Evolutionary conservation across 2,797 vertebrate species (phyloP), one percentile per base, ranked within the genome.

Genomic region (Arrhamphus sclerolepis): DNA sequence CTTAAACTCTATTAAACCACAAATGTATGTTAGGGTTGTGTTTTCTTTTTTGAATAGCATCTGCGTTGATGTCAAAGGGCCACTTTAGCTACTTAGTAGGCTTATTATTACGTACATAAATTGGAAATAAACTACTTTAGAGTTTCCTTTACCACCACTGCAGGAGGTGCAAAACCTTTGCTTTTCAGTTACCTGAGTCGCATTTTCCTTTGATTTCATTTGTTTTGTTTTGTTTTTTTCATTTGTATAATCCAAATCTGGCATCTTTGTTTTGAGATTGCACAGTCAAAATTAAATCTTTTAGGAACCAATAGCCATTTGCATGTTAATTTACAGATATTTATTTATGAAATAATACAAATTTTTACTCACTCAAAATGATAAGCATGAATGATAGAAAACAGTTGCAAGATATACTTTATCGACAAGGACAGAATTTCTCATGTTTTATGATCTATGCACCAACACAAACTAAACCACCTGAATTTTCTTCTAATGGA

Each of bases 351-450:
- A n/a, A n/a, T n/a, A n/a, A n/a, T n/a, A n/a, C n/a, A n/a, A n/a
- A n/a, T n/a, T n/a, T n/a, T n/a, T n/a, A 48, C 28, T 49, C n/a
- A 38, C 51, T 2, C 40, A 29, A 55, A 62, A 58, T 17, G 47
- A 55, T 29, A 2, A 24, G 18, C 4, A 43, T 18, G 9, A 59
- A 57, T 4, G 19, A n/a, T 21, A 59, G 17, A 29, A 56, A 58
- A 3, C 29, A 7, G 9, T 47, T 38, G 3, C 13, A 38, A 38
- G 13, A 38, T 14, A 14, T 4, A 16, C 34, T 38, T 38, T 3
- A 38, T 13, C 14, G 34, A 10, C 34, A 38, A 13, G 13, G 13
- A 4, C 13, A 38, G 1, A 16, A 14, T 14, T 38, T 11, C 9
- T 34, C 1, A 34, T 34, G 31, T 34, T 34, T 34, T 10, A 34